Percentiles rank a stretch among this genome's conserved stretches.
These are phyloP conservation scores for Glaucidium brasilianum DNA, from an alignment of 2,113 vertebrate species.

Conservation along the genomic window DNA sequence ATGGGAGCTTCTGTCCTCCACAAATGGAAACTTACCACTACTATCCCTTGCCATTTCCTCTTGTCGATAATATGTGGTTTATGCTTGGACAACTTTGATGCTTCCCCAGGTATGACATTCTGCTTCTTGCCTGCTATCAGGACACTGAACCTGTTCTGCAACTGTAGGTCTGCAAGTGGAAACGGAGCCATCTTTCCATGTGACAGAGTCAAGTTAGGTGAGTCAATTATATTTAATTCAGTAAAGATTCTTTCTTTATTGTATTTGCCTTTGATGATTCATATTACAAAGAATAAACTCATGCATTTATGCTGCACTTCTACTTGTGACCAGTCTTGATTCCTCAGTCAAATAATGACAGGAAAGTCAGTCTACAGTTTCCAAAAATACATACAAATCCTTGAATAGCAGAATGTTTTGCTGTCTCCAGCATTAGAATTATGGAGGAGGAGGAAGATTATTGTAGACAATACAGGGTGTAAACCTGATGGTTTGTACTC, in stretches of 20 bases:
- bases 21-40: neutral
- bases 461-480: neutral
- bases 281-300: neutral
- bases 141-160: neutral
- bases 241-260: neutral
- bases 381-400: neutral
- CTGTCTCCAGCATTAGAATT: neutral
- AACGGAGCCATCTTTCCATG: neutral
- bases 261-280: neutral
- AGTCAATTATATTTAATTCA: neutral
- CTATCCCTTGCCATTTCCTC: neutral
- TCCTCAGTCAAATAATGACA: neutral
- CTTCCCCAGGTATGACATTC: neutral
- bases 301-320: neutral
- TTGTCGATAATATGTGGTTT: neutral
- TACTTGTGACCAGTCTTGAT: neutral
- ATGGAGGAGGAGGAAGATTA: neutral
- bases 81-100: neutral
- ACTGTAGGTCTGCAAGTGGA: neutral
- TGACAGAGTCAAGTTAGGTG: neutral
- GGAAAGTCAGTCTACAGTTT: neutral
- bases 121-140: neutral
- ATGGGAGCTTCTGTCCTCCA: neutral
- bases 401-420: neutral
- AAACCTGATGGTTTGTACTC: neutral